Evolutionary conservation across 2,113 vertebrate species (phyloP).

Genomic region (Centropus bengalensis): DNA sequence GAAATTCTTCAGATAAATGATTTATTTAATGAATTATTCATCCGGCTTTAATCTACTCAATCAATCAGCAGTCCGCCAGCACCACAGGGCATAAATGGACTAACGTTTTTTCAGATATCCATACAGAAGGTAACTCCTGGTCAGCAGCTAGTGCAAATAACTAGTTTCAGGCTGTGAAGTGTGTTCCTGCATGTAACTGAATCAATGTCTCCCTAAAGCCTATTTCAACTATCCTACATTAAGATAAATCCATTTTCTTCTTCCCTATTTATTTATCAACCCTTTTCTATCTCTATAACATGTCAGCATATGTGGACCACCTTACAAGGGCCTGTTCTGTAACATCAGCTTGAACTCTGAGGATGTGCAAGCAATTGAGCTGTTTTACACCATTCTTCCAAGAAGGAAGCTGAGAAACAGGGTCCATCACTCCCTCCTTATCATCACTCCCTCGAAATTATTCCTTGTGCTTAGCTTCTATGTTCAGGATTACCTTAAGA

Average conservation of each 20-base stretch:
- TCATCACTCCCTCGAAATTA: too few relatives aligned
- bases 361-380: background rate
- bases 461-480: background rate
- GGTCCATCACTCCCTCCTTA: rapidly evolving
- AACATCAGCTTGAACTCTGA: background rate
- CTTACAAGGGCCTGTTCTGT: background rate
- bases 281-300: background rate
- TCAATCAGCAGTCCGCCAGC: background rate
- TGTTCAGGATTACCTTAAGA: background rate
- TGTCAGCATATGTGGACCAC: background rate
- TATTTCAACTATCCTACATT: background rate
- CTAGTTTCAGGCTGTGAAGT: background rate
- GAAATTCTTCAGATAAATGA: background rate
- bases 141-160: background rate
- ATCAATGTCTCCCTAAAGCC: background rate
- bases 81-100: background rate
- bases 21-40: slow-evolving; percentile 29
- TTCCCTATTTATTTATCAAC: background rate
- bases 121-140: background rate
- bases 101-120: background rate
- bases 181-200: background rate
- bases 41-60: background rate
- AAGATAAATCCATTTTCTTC: background rate
- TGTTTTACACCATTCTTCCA: background rate
- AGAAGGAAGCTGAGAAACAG: background rate